phyloP scores from a whole-genome alignment of 2,797 vertebrate species.

The Crocodylus rhombifer region DNA sequence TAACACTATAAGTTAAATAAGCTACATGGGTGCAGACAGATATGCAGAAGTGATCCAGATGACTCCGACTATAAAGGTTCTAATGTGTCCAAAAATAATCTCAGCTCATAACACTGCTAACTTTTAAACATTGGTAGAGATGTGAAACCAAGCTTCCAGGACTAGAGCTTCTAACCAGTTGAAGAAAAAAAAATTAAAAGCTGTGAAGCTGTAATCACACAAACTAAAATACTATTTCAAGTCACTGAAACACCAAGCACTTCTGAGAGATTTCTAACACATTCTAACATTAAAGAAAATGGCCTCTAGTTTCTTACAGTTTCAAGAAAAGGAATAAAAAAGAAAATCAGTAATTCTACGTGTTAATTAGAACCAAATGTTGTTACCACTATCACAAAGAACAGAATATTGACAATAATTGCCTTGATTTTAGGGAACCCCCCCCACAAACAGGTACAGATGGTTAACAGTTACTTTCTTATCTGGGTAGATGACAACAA shows the following conservation, averaged over 20 bases:
- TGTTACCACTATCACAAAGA: neutral
- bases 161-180: neutral
- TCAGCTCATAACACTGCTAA: neutral
- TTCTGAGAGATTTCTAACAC: neutral
- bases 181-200: neutral
- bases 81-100: neutral
- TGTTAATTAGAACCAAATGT: neutral
- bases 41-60: neutral
- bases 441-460: neutral
- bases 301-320: neutral
- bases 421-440: neutral
- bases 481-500: neutral
- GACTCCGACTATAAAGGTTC: neutral
- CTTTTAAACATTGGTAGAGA: neutral
- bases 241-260: neutral
- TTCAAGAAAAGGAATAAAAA: neutral
- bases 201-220: neutral
- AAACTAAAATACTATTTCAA: neutral
- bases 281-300: neutral
- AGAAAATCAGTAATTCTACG: neutral
- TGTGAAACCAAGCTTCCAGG: neutral
- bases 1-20: neutral
- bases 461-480: neutral
- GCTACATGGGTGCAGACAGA: neutral
- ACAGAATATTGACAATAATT: neutral